Base-by-base conservation (phyloP, 2,888 invertebrate genomes). In the Erebia epiphron region DNA sequence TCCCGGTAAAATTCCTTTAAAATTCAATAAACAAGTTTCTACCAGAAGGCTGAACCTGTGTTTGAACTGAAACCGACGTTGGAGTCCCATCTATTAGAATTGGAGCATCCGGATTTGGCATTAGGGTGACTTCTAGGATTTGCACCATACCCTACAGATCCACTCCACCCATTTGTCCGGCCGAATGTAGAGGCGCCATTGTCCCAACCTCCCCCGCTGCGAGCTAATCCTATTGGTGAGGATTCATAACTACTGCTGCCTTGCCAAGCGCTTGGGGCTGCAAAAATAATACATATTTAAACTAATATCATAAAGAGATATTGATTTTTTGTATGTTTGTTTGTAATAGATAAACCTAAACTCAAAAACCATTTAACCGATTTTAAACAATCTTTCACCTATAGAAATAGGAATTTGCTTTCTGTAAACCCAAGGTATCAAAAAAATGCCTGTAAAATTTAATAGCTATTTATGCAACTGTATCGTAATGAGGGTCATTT, bases 231-330 rank as follows among this genome's bases (percentile, higher is more conserved):
- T 16, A 46, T 14, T 16, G 61, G 14, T 11, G 61, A 16, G n/a
- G 43, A 43, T 1, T 43, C 43, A 11, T 18, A 61, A 46, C 61
- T 41, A 46, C 16, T 43, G 16, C 61, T 61, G 61, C 18, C 61
- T 43, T 46, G 61, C 61, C 61, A 61, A 43, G 46, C 46, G 61
- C 61, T 46, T 3, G 43, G 43, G 18, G 10, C 61, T 61, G 46
- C 10, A 16, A 18, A n/a, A 16, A 41, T 1, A 60, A 41, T 58
- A 3, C 18, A n/a, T n/a, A n/a, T n/a, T n/a, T n/a, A n/a, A n/a
- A n/a, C n/a, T n/a, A n/a, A n/a, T n/a, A n/a, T n/a, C n/a, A n/a
- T n/a, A n/a, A n/a, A n/a, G n/a, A n/a, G n/a, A n/a, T n/a, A n/a
- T n/a, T n/a, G n/a, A n/a, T n/a, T n/a, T n/a, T n/a, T n/a, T n/a